These are phyloP conservation scores for Lophius americanus DNA, from an alignment of 2,797 vertebrate genomes.

Conservation along the genomic window DNA sequence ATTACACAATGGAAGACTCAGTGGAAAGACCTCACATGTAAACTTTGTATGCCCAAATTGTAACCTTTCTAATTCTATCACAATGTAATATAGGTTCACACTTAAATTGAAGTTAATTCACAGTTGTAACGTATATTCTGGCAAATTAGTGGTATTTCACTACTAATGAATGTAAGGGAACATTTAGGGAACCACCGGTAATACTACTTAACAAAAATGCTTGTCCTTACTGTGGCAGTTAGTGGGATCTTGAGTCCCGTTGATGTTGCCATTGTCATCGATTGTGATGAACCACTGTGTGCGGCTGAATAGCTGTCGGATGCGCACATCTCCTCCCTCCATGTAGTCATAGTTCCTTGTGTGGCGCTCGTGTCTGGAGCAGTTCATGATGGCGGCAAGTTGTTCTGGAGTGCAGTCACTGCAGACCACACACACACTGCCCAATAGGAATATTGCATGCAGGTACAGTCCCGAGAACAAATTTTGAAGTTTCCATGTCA, in stretches of 20 bases:
- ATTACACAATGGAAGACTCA: slow-evolving; percentile 43
- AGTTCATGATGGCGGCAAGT: slow-evolving; percentile 94
- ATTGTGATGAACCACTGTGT: slow-evolving; percentile 98
- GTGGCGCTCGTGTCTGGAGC: slow-evolving; percentile 94
- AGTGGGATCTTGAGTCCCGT: slow-evolving; percentile 93
- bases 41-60: no score
- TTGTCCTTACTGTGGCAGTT: slow-evolving; percentile 95
- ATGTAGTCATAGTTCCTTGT: slow-evolving; percentile 99
- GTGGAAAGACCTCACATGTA: slow-evolving; percentile 46
- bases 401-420: slow-evolving; percentile 95
- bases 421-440: slow-evolving; percentile 90
- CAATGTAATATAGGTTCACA: background rate
- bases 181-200: background rate
- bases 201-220: slow-evolving; percentile 11
- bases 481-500: slow-evolving; percentile 97
- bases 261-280: slow-evolving; percentile 94
- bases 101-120: background rate
- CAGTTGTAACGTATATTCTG: background rate
- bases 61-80: slow-evolving; percentile 4
- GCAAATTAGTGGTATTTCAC: background rate
- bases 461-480: slow-evolving; percentile 95
- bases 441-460: slow-evolving; percentile 91
- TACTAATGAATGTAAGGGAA: background rate
- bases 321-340: slow-evolving; percentile 98
- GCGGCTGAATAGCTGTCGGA: slow-evolving; percentile 96